Evolutionary conservation across 2,797 vertebrate genomes (phyloP).

Genomic region (Halcyon smyrnensis): DNA sequence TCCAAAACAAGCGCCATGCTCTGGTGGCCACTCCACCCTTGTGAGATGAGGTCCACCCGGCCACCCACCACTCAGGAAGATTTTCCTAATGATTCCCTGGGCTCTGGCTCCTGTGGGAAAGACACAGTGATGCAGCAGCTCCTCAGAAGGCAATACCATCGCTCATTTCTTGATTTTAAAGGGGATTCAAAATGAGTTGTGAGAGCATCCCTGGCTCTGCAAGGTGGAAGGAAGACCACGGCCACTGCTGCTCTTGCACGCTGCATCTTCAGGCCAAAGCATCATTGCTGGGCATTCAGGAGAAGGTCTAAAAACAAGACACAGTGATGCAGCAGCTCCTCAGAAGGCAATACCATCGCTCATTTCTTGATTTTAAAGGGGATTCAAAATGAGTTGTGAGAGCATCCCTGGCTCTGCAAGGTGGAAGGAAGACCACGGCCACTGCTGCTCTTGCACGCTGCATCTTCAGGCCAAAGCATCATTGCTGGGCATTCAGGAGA

Average conservation of each 20-base stretch:
- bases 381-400: fast-evolving
- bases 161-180: not conserved
- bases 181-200: fast-evolving
- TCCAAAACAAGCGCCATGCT: not conserved
- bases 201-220: not conserved
- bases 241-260: fast-evolving
- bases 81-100: not conserved
- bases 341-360: not conserved
- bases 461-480: not conserved
- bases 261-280: not conserved
- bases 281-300: fast-evolving
- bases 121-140: fast-evolving
- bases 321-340: fast-evolving
- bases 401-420: not conserved
- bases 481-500: fast-evolving
- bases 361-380: not conserved
- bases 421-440: fast-evolving
- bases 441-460: fast-evolving
- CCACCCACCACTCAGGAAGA: not conserved
- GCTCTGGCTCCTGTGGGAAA: not conserved
- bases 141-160: not conserved
- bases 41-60: not conserved
- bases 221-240: fast-evolving
- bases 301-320: not conserved
- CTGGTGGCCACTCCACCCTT: fast-evolving